Evolutionary conservation across 2,888 invertebrate species (phyloP).

Genomic region (Drosophila algonquin): DNA sequence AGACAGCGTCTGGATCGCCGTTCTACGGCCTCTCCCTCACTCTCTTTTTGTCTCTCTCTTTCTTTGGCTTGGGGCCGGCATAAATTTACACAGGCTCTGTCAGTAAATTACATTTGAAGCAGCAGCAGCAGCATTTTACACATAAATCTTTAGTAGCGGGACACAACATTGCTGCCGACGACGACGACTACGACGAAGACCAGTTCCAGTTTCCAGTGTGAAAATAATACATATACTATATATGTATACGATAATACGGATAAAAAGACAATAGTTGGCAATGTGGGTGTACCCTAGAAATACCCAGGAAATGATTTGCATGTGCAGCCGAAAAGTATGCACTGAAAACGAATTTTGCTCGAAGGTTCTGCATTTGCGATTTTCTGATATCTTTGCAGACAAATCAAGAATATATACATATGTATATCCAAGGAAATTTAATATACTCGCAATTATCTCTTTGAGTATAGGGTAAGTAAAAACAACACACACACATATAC

Average conservation of each 20-base stretch:
- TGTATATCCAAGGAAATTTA: no score
- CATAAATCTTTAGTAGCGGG: slow-evolving; percentile 66
- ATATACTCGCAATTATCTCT: not conserved
- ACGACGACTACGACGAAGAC: slow-evolving; percentile 14
- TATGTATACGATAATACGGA: slow-evolving; percentile 4
- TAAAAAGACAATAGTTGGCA: not conserved
- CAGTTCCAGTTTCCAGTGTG: slow-evolving; percentile 15
- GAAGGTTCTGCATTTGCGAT: no score
- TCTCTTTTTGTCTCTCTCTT: not conserved
- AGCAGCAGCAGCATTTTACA: slow-evolving; percentile 43
- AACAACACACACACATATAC: slow-evolving; percentile 18
- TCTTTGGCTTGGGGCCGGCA: slow-evolving; percentile 42
- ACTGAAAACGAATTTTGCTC: no score
- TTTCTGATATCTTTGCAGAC: no score
- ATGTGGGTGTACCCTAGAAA: not conserved
- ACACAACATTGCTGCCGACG: slow-evolving; percentile 13
- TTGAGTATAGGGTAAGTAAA: not conserved
- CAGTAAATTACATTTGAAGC: slow-evolving; percentile 74
- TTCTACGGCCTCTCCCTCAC: not conserved
- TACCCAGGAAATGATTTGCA: not conserved
- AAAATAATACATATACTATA: slow-evolving; percentile 23
- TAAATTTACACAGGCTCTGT: slow-evolving; percentile 63
- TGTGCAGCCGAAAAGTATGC: not conserved
- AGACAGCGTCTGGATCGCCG: slow-evolving; percentile 11
- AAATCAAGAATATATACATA: no score